Evolutionary conservation across 2,113 vertebrate genomes (phyloP).

Genomic region (Platysteira castanea): DNA sequence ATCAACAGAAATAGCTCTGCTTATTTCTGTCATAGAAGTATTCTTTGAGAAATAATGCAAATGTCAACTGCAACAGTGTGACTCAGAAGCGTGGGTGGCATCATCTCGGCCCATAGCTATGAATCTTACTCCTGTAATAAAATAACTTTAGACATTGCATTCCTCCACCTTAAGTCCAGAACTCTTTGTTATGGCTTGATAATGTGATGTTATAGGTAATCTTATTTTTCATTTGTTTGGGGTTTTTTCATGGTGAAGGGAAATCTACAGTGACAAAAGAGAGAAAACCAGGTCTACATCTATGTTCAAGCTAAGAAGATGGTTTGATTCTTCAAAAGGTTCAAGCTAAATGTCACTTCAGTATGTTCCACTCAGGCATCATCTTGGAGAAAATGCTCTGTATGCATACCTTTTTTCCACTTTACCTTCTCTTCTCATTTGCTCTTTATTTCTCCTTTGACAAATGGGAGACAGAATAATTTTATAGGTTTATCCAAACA

Average conservation of each 20-base stretch:
- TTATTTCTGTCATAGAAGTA: background rate
- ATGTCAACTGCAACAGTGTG: background rate
- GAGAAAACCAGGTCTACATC: background rate
- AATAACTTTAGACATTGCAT: background rate
- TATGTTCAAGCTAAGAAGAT: background rate
- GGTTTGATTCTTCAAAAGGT: background rate
- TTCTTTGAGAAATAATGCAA: background rate
- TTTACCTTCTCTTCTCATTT: background rate
- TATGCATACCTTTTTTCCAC: background rate
- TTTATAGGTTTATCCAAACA: background rate
- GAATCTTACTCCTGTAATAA: background rate
- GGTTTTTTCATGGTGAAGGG: background rate
- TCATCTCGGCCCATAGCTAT: background rate
- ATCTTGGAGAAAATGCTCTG: background rate
- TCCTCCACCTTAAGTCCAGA: background rate
- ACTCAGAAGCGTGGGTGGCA: background rate
- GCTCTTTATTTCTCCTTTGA: background rate
- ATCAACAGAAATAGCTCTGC: background rate
- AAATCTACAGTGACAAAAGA: background rate
- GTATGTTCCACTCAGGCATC: background rate
- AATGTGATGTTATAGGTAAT: background rate
- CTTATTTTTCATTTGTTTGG: background rate
- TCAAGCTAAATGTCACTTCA: background rate
- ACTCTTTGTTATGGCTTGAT: background rate
- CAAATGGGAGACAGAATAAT: background rate